Base-by-base conservation (phyloP, 2,797 vertebrate genomes). In the Falco concolor region DNA sequence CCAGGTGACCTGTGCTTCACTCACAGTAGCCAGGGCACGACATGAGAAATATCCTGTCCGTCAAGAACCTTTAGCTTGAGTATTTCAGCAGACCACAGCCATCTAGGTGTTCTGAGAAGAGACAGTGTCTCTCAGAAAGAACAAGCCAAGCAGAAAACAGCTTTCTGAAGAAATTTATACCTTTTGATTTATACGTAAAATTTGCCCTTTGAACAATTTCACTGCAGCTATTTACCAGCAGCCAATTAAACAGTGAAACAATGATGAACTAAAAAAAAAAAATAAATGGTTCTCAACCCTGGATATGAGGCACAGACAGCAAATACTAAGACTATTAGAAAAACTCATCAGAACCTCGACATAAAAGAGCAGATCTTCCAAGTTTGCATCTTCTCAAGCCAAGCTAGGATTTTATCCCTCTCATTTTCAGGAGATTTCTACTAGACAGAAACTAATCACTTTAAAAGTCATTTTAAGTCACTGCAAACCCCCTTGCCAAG, bases 1-100 rank as follows among this genome's bases (percentile, higher is more conserved):
- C 74, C 87, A 87, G 81, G 69, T 84, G 94, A 95, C 72, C 85
- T 45, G 53, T 61, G 79, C 68, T 93, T 75, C 44, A 25, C 34
- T 82, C 13, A 6, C 53, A 86, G 85, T 56, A 89, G 78, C 25
- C 42, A 44, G 49, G 56, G 44, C 68, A 84, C 47, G 67, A 38
- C 28, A 20, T 9, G 15, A 87, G 68, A 84, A 93, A 45, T 53
- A 79, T 44, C 47, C 32, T 64, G 79, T 68, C 73, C 64, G 3
- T 18, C 1, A 3, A 61, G 79, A 91, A 45, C 12, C 18, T 77
- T 75, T 63, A 54, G 53, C 45, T n/a, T 24, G 61, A 65, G 36
- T 72, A 38, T 47, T 85, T 54, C 40, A 74, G 81, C 70, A 28
- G 52, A 59, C 61, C 5, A 3, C 32, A 61, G 59, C 44, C 4